Conservation (phyloP, 2,888 invertebrate species). For the Plagodis dolabraria region DNA sequence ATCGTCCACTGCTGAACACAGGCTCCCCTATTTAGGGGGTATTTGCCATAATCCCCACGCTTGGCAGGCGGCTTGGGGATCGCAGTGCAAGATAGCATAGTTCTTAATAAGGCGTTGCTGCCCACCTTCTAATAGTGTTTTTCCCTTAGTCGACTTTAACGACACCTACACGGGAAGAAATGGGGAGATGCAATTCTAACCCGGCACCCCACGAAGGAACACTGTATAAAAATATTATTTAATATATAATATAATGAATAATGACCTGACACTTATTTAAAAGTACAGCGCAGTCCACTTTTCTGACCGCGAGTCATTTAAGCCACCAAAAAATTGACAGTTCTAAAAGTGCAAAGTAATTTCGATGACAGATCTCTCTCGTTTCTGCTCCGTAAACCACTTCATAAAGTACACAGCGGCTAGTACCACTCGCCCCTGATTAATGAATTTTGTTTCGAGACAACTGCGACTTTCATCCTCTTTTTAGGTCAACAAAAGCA, state of each 20-base stretch:
- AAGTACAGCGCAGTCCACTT: background rate
- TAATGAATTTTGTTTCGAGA: slow-evolving; percentile 24
- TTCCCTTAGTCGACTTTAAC: too few species aligned
- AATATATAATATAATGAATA: background rate
- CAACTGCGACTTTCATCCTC: slow-evolving; percentile 1
- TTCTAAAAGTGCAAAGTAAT: slow-evolving; percentile 14
- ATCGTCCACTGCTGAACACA: too few species aligned
- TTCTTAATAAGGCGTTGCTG: too few species aligned
- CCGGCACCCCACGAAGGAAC: too few species aligned
- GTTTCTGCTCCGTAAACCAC: slow-evolving; percentile 11
- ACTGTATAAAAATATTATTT: too few species aligned
- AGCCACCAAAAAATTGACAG: slow-evolving; percentile 12
- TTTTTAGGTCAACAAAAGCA: slow-evolving; percentile 9
- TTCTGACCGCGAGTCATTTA: background rate
- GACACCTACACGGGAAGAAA: too few species aligned
- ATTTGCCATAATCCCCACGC: too few species aligned
- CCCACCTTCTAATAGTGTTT: too few species aligned
- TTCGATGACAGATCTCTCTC: slow-evolving; percentile 12
- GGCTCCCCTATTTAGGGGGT: too few species aligned
- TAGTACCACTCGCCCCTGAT: slow-evolving; percentile 14
- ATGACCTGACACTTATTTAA: background rate
- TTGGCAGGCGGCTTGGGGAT: too few species aligned
- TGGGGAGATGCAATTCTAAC: too few species aligned
- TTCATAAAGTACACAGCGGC: slow-evolving; percentile 11
- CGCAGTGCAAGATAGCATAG: too few species aligned